A percentile compares a stretch with the other conserved stretches of the same genome.
phyloP scores from a whole-genome alignment of 2,888 invertebrate genomes.

The Zygaena filipendulae region DNA sequence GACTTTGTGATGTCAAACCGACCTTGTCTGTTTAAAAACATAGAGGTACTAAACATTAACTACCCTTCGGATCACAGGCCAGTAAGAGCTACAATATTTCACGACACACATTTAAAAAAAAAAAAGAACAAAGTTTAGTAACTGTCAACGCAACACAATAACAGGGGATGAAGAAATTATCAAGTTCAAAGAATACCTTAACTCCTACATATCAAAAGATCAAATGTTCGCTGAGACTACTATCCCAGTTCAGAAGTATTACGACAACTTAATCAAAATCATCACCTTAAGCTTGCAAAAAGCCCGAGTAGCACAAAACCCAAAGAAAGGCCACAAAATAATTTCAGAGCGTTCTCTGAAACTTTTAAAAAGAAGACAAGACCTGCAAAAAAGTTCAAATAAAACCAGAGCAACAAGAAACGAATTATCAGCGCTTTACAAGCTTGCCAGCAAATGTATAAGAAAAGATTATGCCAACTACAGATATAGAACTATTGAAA shows the following conservation, averaged over 20 bases:
- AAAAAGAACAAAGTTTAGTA: constrained; percentile 10
- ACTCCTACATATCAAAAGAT: not conserved
- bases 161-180: constrained; percentile 11
- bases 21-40: constrained; percentile 9
- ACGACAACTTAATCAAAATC: constrained; percentile 12
- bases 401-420: constrained; percentile 10
- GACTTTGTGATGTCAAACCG: constrained; percentile 18
- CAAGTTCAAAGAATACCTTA: constrained; percentile 8
- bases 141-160: constrained; percentile 2
- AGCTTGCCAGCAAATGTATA: constrained; percentile 10
- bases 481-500: constrained; percentile 5
- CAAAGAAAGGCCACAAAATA: constrained; percentile 9
- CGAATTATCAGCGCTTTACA: constrained; percentile 8
- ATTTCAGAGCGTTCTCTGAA: constrained; percentile 8
- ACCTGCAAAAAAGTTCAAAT: constrained; percentile 5
- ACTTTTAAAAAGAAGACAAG: constrained; percentile 6
- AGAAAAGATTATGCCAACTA: constrained; percentile 9
- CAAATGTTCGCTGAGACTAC: not conserved
- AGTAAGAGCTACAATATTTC: constrained; percentile 14
- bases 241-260: constrained; percentile 11
- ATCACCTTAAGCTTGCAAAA: constrained; percentile 10
- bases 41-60: constrained; percentile 14
- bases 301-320: constrained; percentile 7
- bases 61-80: constrained; percentile 17
- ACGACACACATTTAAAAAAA: constrained; percentile 7